Evolutionary conservation across 2,113 vertebrate species (phyloP).

Genomic region (Embiotoca jacksoni): DNA sequence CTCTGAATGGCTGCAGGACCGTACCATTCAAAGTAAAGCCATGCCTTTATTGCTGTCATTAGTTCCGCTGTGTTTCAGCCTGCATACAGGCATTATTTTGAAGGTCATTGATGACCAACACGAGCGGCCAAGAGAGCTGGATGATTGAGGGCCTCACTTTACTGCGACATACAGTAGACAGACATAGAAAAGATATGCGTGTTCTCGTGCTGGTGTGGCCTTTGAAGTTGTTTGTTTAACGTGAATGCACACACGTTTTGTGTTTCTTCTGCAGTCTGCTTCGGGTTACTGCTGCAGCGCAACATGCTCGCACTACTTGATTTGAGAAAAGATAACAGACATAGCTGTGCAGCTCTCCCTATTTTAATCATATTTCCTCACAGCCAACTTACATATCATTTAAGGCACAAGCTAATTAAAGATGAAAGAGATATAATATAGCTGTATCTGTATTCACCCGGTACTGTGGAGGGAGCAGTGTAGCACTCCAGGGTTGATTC

Average conservation of each 20-base stretch:
- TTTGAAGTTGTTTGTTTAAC: constrained; percentile 28
- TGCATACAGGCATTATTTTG: constrained; percentile 54
- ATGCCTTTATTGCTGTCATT: constrained; percentile 73
- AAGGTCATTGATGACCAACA: constrained; percentile 75
- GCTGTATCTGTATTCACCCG: constrained; percentile 11
- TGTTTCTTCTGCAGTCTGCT: constrained; percentile 8
- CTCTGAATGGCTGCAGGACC: constrained; percentile 35
- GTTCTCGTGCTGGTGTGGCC: not conserved
- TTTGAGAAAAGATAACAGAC: constrained; percentile 23
- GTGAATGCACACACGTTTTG: not conserved
- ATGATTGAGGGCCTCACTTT: constrained; percentile 51
- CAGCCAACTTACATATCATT: constrained; percentile 34
- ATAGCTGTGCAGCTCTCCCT: constrained; percentile 13
- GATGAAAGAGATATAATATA: constrained; percentile 51
- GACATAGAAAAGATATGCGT: not conserved
- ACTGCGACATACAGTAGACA: constrained; percentile 4
- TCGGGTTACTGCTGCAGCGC: constrained; percentile 16
- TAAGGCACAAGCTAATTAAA: constrained; percentile 65
- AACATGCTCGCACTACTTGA: not conserved
- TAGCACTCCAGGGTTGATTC: constrained; percentile 31
- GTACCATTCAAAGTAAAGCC: constrained; percentile 65
- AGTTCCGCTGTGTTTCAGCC: constrained; percentile 72
- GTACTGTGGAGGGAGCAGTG: constrained; percentile 41
- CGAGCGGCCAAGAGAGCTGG: constrained; percentile 4
- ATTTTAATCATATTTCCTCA: constrained; percentile 52